phyloP scores from a whole-genome alignment of 2,888 invertebrate genomes.

The Smittia sp. region DNA sequence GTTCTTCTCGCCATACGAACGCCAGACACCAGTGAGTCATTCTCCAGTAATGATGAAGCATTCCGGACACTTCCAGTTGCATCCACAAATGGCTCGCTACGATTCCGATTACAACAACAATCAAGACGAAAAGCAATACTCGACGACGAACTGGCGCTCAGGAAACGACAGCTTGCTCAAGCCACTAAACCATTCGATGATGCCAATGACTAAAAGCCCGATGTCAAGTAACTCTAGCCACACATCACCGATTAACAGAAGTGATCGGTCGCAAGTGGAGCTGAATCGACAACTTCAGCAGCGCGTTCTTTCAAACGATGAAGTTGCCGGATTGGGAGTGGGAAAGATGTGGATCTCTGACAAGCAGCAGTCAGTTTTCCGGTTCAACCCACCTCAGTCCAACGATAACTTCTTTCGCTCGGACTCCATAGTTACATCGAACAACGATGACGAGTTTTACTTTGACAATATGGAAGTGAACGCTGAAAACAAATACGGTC shows the following conservation, averaged over 20 bases:
- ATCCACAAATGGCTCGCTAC: background rate
- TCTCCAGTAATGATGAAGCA: background rate
- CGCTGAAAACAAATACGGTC: constrained; percentile 63
- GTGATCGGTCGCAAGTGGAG: background rate
- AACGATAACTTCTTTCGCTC: constrained; percentile 52
- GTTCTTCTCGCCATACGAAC: constrained; percentile 18
- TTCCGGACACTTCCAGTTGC: background rate
- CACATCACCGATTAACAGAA: background rate
- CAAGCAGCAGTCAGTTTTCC: background rate
- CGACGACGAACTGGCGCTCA: background rate
- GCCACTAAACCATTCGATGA: background rate
- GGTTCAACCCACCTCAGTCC: background rate
- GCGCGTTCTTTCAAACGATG: background rate
- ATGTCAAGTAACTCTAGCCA: background rate
- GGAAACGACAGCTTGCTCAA: background rate
- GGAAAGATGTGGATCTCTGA: background rate
- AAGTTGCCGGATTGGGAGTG: background rate
- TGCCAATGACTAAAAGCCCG: background rate
- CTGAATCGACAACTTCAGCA: background rate
- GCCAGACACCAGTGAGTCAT: background rate
- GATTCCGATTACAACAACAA: too few species aligned
- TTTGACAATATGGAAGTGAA: constrained; percentile 59
- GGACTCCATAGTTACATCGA: constrained; percentile 54
- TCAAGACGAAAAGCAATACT: too few species aligned
- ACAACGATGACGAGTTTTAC: constrained; percentile 62